Evolutionary conservation across 1,140 invertebrate species (phyloP), one percentile per base, ranked within the genome.

Genomic region (Zaprionus africanus): DNA sequence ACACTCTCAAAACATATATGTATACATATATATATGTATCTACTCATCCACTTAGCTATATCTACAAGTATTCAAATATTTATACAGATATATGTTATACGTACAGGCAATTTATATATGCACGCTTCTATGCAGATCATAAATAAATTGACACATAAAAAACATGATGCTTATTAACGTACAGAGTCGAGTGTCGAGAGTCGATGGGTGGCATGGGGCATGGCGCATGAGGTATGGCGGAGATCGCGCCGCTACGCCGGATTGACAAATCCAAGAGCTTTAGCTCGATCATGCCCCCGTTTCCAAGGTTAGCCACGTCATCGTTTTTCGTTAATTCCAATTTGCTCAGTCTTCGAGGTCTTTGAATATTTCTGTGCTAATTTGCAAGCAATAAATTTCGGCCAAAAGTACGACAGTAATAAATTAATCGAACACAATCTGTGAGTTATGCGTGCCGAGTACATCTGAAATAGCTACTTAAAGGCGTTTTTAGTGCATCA

Each of bases 61-160:
- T 58, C 56, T 54, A 49, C 49, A 60, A 26, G 19, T 38, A 57
- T 43, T 22, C 46, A 51, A 22, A 51, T 65, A 41, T 56, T 26
- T 43, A 43, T 28, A 28, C 49, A 28, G 13, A 26, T 61, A 49
- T 62, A 36, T 53, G 17, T 49, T 65, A 56, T 64, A 64, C 51
- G 49, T 64, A 54, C 54, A 54, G 46, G 31, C 54, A 11, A 34
- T 43, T 15, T 71, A 64, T 71, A 58, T 58, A 58, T 65, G 19
- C 15, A 64, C 49, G 31, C 56, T 71, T 59, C 19, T 72, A 36
- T 72, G 69, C 71, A 70, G 71, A 85, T 79, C 82, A 69, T 65
- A 75, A 79, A 79, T 69, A 78, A 80, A 76, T 84, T 86, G 81
- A 76, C 70, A 81, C 74, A 87, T 84, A 90, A 81, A 75, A 65